Evolutionary conservation across 1,140 invertebrate species (phyloP).

Genomic region (Holotrichia oblita): DNA sequence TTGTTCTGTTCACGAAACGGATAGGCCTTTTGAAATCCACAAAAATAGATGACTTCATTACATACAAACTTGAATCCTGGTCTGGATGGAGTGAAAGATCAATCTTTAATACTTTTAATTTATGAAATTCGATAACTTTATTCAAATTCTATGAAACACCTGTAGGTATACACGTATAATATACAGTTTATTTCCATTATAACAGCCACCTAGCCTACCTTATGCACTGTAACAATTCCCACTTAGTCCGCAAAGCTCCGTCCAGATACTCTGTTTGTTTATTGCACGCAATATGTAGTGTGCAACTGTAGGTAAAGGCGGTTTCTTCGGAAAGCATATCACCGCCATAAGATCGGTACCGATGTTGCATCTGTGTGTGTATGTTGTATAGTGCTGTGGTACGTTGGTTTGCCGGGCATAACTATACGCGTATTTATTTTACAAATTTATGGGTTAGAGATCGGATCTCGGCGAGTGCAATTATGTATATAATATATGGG

Average conservation of each 20-base stretch:
- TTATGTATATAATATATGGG: constrained; percentile 51
- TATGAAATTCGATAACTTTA: too few relatives aligned
- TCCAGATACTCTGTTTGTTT: background rate
- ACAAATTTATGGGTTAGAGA: constrained; percentile 51
- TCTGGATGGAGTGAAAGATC: too few relatives aligned
- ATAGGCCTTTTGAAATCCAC: too few relatives aligned
- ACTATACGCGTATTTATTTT: constrained; percentile 49
- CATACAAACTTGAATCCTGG: too few relatives aligned
- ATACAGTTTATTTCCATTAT: too few relatives aligned
- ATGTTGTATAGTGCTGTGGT: background rate
- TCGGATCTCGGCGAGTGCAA: constrained; percentile 50
- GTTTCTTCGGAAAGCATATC: constrained; percentile 27
- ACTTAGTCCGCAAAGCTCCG: too few relatives aligned
- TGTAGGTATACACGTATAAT: too few relatives aligned
- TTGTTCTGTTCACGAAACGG: too few relatives aligned
- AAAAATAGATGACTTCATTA: background rate
- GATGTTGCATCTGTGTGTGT: constrained; percentile 19
- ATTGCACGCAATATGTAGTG: background rate
- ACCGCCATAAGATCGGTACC: constrained; percentile 21
- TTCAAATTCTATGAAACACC: too few relatives aligned
- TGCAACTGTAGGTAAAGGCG: background rate
- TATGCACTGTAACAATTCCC: too few relatives aligned
- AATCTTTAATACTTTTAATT: too few relatives aligned
- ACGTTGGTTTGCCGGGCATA: constrained; percentile 12
- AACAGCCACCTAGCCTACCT: too few relatives aligned